Percentiles rank a stretch among this genome's conserved stretches.
These are phyloP conservation scores for Blennius ocellaris DNA, from an alignment of 2,113 vertebrate species.

Conservation along the genomic window DNA sequence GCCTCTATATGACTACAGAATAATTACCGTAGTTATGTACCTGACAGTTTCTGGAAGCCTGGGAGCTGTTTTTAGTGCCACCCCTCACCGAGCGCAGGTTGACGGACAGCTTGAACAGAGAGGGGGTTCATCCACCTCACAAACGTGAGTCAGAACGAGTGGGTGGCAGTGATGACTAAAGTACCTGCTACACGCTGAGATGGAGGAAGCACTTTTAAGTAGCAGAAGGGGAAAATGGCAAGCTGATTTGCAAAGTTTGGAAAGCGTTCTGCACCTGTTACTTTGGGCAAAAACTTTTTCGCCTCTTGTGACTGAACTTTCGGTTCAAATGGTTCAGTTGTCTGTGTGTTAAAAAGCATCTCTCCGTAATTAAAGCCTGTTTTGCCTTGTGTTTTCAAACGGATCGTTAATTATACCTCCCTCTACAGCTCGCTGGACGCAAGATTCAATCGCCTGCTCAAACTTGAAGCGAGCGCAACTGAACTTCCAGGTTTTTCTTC, in stretches of 20 bases:
- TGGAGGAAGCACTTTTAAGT: slow-evolving; percentile 26
- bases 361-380: too few relatives aligned
- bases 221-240: background rate
- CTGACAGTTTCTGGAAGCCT: slow-evolving; percentile 52
- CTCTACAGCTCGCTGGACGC: background rate
- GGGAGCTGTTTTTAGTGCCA: slow-evolving; percentile 63
- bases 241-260: background rate
- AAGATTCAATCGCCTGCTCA: slow-evolving; percentile 25
- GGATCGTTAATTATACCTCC: too few relatives aligned
- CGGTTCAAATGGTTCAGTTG: too few relatives aligned
- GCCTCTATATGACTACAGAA: slow-evolving; percentile 27
- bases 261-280: background rate
- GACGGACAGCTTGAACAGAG: slow-evolving; percentile 62
- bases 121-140: slow-evolving; percentile 51
- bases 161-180: slow-evolving; percentile 54
- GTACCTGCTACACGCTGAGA: slow-evolving; percentile 48
- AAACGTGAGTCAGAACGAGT: slow-evolving; percentile 63
- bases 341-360: too few relatives aligned
- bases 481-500: background rate
- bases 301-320: too few relatives aligned
- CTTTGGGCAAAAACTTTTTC: background rate
- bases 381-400: too few relatives aligned
- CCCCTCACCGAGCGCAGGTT: slow-evolving; percentile 33
- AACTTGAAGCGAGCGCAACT: slow-evolving; percentile 18
- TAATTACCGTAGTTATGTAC: slow-evolving; percentile 72